These are phyloP conservation scores for Drosophila merina DNA, from an alignment of 2,888 invertebrate species.

Conservation along the genomic window DNA sequence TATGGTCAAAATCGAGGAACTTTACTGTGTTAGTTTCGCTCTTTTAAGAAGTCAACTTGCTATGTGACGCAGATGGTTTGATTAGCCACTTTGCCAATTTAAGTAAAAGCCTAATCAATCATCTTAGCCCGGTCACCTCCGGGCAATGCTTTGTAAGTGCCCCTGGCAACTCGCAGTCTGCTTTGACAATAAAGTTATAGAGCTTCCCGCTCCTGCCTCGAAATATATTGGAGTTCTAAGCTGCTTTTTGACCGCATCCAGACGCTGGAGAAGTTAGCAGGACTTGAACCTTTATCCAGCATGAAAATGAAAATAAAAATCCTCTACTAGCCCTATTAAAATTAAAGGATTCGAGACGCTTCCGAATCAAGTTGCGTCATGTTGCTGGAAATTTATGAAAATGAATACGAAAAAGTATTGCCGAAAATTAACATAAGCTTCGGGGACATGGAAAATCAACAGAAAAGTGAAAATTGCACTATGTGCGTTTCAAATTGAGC, in stretches of 20 bases:
- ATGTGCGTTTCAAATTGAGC: slow-evolving; percentile 77
- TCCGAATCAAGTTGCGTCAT: not conserved
- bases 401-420: not conserved
- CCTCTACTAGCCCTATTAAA: not conserved
- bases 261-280: too few relatives aligned
- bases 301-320: not conserved
- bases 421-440: slow-evolving; percentile 5
- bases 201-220: slow-evolving; percentile 25
- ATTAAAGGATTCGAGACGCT: not conserved
- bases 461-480: slow-evolving; percentile 22
- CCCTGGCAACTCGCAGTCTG: slow-evolving; percentile 20
- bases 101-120: slow-evolving; percentile 76
- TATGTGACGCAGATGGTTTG: slow-evolving; percentile 44
- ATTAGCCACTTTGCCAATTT: slow-evolving; percentile 64
- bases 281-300: too few relatives aligned
- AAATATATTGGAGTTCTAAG: slow-evolving; percentile 59
- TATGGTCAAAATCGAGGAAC: not conserved
- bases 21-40: too few relatives aligned
- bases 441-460: not conserved
- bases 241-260: slow-evolving; percentile 50
- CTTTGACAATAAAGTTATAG: slow-evolving; percentile 67
- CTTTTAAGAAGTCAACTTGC: slow-evolving; percentile 7
- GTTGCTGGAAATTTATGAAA: not conserved
- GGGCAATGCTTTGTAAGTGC: slow-evolving; percentile 64
- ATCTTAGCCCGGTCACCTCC: slow-evolving; percentile 50